These are phyloP conservation scores for Philotrypesis tridentata DNA, from an alignment of 1,140 invertebrate species.

Conservation along the genomic window DNA sequence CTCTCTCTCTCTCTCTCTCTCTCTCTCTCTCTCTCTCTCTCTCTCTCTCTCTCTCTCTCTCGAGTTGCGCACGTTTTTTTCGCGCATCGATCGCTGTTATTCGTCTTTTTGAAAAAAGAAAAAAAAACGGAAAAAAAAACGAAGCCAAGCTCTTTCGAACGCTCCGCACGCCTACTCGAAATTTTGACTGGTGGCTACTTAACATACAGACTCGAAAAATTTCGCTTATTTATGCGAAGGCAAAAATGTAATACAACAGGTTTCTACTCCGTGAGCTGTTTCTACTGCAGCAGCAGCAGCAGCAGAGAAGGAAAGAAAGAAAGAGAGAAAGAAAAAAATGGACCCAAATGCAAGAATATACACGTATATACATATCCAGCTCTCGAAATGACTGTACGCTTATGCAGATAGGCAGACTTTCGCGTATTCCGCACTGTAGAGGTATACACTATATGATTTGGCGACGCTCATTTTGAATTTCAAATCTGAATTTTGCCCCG, in stretches of 20 bases:
- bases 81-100: too few species aligned
- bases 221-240: neutral
- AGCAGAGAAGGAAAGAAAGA: too few species aligned
- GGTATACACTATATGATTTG: neutral
- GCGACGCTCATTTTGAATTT: constrained; percentile 6
- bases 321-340: neutral
- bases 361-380: neutral
- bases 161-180: too few species aligned
- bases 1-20: too few species aligned
- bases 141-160: too few species aligned
- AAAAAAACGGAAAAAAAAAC: too few species aligned
- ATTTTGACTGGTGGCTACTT: neutral
- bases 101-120: too few species aligned
- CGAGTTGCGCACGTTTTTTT: too few species aligned
- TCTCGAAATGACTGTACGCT: neutral
- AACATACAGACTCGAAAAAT: neutral
- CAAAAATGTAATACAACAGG: neutral
- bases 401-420: neutral
- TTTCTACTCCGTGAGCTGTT: too few species aligned
- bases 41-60: too few species aligned
- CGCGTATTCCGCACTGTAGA: neutral
- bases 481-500: neutral
- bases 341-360: neutral
- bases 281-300: too few species aligned
- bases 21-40: too few species aligned